A percentile compares a stretch with the other conserved stretches of the same genome.
These are phyloP conservation scores for Adela reaumurella DNA, from an alignment of 2,888 invertebrate species.

Conservation along the genomic window DNA sequence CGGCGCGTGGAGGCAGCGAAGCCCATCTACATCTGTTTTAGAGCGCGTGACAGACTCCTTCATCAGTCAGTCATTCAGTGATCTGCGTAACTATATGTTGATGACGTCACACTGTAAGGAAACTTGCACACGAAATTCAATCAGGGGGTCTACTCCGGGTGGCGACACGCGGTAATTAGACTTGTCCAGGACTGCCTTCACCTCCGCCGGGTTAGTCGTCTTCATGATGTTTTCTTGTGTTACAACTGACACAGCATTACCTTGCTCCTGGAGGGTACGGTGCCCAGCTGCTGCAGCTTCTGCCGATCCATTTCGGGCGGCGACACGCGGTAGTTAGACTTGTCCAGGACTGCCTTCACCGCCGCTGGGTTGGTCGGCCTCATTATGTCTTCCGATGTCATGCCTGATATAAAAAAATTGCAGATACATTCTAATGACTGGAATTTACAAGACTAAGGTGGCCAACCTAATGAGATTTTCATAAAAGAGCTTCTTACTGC, in stretches of 20 bases:
- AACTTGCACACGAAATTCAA: no score
- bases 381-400: conserved; percentile 51
- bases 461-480: no score
- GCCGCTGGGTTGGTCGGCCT: conserved; percentile 71
- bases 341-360: conserved; percentile 62
- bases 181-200: conserved; percentile 60
- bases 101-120: no score
- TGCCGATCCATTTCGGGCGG: conserved; percentile 18
- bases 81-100: no score
- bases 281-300: conserved; percentile 34
- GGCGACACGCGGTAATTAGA: conserved; percentile 25
- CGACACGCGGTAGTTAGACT: conserved; percentile 28
- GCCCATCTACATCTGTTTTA: no score
- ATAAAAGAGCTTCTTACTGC: no score
- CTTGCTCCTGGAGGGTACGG: conserved; percentile 52
- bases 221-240: conserved; percentile 65
- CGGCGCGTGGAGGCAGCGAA: no score
- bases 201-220: conserved; percentile 68
- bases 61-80: no score
- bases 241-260: conserved; percentile 44
- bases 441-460: no score
- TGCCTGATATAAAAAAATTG: no score
- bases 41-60: no score
- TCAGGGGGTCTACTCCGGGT: conserved; percentile 18
- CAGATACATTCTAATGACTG: no score